These are phyloP conservation scores for Geotrupes spiniger DNA, from an alignment of 2,888 invertebrate genomes.

Conservation along the genomic window DNA sequence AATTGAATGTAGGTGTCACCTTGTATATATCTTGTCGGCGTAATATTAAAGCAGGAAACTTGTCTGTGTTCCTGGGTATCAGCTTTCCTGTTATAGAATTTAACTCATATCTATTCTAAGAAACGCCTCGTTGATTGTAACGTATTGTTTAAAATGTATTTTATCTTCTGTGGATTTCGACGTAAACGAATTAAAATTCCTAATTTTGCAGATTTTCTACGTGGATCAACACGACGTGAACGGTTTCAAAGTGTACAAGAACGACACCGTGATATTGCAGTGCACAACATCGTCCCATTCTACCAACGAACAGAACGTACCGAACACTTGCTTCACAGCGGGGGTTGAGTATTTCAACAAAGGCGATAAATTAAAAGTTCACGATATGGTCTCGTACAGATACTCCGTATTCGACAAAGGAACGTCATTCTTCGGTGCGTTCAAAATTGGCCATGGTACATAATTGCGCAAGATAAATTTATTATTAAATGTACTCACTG, in stretches of 20 bases:
- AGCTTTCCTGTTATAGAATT: not conserved
- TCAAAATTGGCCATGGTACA: slow-evolving; percentile 63
- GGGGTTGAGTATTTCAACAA: slow-evolving; percentile 61
- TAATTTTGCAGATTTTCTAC: slow-evolving; percentile 66
- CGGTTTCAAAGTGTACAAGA: slow-evolving; percentile 69
- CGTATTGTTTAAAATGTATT: no score
- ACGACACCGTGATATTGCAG: slow-evolving; percentile 65
- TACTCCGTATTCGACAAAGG: slow-evolving; percentile 70
- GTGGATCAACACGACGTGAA: slow-evolving; percentile 74
- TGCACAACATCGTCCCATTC: slow-evolving; percentile 69
- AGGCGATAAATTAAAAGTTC: slow-evolving; percentile 66
- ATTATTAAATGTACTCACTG: not conserved
- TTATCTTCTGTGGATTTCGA: no score
- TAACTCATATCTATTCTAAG: not conserved
- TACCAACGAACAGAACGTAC: slow-evolving; percentile 54
- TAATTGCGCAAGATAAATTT: slow-evolving; percentile 12
- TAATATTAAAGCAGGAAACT: not conserved
- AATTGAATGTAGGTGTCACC: no score
- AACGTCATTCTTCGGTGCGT: slow-evolving; percentile 80
- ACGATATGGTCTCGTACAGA: slow-evolving; percentile 66
- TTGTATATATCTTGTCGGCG: no score
- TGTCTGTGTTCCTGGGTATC: not conserved
- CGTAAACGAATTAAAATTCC: no score
- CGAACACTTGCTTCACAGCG: slow-evolving; percentile 74
- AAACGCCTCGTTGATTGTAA: no score